A percentile compares a stretch with the other conserved stretches of the same genome.
These are phyloP conservation scores for Oncorhynchus clarkii DNA, from an alignment of 2,113 vertebrate species.

Conservation along the genomic window DNA sequence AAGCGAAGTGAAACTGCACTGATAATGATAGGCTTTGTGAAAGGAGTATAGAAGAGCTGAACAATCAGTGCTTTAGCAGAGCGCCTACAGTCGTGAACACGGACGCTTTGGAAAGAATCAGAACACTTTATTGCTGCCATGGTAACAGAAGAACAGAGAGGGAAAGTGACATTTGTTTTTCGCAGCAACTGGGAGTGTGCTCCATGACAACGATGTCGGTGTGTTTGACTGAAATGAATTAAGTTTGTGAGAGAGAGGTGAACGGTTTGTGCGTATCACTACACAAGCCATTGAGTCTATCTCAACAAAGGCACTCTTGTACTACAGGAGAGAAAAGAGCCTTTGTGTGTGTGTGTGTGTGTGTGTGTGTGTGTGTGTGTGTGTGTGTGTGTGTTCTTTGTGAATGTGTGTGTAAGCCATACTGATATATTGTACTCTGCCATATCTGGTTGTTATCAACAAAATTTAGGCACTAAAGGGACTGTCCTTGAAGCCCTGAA, in stretches of 20 bases:
- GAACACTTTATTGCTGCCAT: slow-evolving; percentile 55
- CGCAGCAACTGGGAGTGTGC: neutral
- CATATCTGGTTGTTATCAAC: too few species aligned
- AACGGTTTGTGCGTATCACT: slow-evolving; percentile 46
- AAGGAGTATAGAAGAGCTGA: too few species aligned
- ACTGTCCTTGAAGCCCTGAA: too few species aligned
- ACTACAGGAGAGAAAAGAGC: slow-evolving; percentile 24
- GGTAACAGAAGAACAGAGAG: slow-evolving; percentile 31
- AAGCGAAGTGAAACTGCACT: too few species aligned
- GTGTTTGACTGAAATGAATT: slow-evolving; percentile 18
- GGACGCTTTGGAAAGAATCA: neutral
- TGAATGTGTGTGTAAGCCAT: neutral
- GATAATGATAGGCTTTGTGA: too few species aligned
- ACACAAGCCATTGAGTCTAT: slow-evolving; percentile 12
- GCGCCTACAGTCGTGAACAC: slow-evolving; percentile 43
- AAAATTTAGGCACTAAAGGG: too few species aligned
- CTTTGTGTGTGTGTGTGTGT: neutral
- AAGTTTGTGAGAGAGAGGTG: slow-evolving; percentile 34
- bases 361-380: neutral
- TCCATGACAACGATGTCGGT: slow-evolving; percentile 18
- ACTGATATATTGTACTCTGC: too few species aligned
- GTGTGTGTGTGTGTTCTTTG: neutral
- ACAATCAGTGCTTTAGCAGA: neutral
- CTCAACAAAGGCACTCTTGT: slow-evolving; percentile 51
- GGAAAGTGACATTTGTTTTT: slow-evolving; percentile 14